These are phyloP conservation scores for Lycocorax pyrrhopterus DNA, from an alignment of 2,113 vertebrate genomes.

Conservation along the genomic window DNA sequence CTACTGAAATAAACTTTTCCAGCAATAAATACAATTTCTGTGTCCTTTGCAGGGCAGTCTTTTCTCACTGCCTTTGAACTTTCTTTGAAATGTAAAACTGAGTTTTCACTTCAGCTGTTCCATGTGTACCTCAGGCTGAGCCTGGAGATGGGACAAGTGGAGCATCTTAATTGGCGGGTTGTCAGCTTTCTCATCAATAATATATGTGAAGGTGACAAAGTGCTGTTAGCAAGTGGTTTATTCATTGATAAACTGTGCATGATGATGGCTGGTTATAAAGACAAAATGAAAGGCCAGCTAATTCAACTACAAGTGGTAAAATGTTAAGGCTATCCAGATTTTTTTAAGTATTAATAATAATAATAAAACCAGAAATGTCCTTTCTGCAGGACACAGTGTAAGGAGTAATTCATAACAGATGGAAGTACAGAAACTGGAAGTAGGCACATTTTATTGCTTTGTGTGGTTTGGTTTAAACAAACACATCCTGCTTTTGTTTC, in stretches of 20 bases:
- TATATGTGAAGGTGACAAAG: conserved; percentile 5
- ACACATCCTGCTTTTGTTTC: neutral
- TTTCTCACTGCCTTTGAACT: conserved; percentile 12
- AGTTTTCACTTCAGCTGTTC: neutral
- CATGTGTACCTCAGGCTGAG: neutral
- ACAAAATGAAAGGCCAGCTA: neutral
- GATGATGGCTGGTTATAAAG: neutral
- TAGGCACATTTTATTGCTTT: neutral
- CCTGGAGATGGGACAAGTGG: neutral
- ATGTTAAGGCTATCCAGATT: neutral
- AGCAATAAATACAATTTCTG: neutral
- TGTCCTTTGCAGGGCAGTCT: neutral
- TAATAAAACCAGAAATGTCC: neutral
- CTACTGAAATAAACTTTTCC: neutral
- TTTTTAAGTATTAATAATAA: neutral
- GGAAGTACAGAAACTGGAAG: neutral
- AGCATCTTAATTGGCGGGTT: neutral
- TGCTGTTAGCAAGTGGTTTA: neutral
- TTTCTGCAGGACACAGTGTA: neutral
- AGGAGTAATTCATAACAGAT: neutral
- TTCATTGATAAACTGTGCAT: neutral
- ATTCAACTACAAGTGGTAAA: neutral
- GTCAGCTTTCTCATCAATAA: conserved; percentile 36
- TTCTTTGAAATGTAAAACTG: conserved; percentile 49
- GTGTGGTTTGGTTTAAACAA: neutral